phyloP scores from a whole-genome alignment of 2,797 vertebrate species.

The Hybognathus amarus region DNA sequence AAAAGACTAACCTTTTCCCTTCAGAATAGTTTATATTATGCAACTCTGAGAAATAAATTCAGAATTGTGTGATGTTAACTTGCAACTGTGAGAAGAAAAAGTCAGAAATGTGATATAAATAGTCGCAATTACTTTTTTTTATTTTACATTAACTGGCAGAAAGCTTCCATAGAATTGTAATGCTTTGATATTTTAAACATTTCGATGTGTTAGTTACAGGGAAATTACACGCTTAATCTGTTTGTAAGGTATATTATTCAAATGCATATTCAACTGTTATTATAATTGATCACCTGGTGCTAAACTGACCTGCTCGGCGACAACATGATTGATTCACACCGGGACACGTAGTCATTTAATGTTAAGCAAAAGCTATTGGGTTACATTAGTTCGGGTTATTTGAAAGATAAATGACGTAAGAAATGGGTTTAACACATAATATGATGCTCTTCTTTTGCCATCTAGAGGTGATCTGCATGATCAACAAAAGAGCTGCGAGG shows the following conservation, averaged over 20 bases:
- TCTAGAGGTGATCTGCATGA: conserved; percentile 27
- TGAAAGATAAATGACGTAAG: neutral
- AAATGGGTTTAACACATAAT: neutral
- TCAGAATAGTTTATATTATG: too few relatives aligned
- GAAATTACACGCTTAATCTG: neutral
- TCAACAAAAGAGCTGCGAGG: neutral
- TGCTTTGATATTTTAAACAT: too few relatives aligned
- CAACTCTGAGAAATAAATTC: too few relatives aligned
- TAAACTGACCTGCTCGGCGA: too few relatives aligned
- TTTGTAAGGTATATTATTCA: neutral
- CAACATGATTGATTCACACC: neutral
- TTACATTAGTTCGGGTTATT: neutral
- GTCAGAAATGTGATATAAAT: too few relatives aligned
- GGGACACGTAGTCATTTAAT: neutral
- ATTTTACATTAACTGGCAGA: too few relatives aligned
- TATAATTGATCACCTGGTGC: neutral
- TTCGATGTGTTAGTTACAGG: neutral
- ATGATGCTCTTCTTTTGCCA: conserved; percentile 32
- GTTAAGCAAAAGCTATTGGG: neutral
- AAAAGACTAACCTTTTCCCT: too few relatives aligned
- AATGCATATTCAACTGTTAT: neutral
- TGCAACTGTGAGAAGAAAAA: too few relatives aligned
- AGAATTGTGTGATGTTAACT: too few relatives aligned
- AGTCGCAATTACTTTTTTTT: too few relatives aligned
- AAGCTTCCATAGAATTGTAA: too few relatives aligned